A percentile compares a stretch with the other conserved stretches of the same genome.
Evolutionary conservation across 1,140 invertebrate genomes (phyloP).

Genomic region (Calycopis cecrops): DNA sequence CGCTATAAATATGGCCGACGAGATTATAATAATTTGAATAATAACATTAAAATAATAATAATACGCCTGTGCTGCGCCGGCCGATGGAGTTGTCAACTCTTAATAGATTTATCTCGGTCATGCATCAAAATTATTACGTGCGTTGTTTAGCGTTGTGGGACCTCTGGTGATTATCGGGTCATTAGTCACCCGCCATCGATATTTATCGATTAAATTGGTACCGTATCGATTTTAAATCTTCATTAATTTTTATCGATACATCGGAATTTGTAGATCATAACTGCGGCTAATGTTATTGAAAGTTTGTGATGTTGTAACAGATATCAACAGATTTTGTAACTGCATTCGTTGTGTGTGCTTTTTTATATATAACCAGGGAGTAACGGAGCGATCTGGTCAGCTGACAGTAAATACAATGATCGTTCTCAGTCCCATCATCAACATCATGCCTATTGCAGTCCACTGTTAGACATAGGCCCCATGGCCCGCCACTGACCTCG

Average conservation of each 20-base stretch:
- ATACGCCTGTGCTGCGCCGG: constrained; percentile 40
- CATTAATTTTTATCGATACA: constrained; percentile 14
- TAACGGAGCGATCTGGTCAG: too few species aligned
- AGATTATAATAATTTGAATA: constrained; percentile 71
- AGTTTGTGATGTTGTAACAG: constrained; percentile 1
- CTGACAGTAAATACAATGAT: too few species aligned
- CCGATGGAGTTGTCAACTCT: constrained; percentile 51
- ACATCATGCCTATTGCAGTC: too few species aligned
- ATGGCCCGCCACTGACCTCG: too few species aligned
- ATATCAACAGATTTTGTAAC: not conserved
- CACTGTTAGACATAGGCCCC: too few species aligned
- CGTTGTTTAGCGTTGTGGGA: constrained; percentile 39
- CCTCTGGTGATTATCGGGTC: constrained; percentile 46
- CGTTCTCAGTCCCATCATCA: too few species aligned
- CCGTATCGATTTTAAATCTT: constrained; percentile 15
- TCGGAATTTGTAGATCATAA: constrained; percentile 12
- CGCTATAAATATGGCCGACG: constrained; percentile 62
- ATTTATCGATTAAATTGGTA: constrained; percentile 29
- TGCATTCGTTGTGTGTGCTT: too few species aligned
- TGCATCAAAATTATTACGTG: constrained; percentile 52
- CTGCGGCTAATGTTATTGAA: constrained; percentile 1
- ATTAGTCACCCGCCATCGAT: constrained; percentile 42
- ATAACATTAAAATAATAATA: constrained; percentile 71
- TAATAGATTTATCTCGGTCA: constrained; percentile 64
- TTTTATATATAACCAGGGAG: too few species aligned